Evolutionary conservation across 92 coral and sea anemone genomes (phyloP).

Genomic region (Palythoa heliodiscus): DNA sequence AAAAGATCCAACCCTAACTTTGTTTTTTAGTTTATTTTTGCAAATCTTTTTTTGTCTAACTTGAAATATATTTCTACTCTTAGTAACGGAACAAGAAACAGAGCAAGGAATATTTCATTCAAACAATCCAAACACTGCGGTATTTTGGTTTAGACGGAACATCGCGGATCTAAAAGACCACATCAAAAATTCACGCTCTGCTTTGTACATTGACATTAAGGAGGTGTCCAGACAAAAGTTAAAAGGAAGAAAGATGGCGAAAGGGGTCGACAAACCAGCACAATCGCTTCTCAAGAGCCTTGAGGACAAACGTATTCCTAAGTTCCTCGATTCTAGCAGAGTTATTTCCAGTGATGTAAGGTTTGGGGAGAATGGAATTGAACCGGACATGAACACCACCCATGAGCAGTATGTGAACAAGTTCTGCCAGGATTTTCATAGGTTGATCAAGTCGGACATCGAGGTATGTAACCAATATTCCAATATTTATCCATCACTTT

Average conservation of each 20-base stretch:
- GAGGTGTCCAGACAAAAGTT: slow-evolving; percentile 58
- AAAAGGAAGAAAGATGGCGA: slow-evolving; percentile 43
- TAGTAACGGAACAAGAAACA: slow-evolving; percentile 71
- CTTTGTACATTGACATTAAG: slow-evolving; percentile 71
- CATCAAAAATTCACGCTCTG: slow-evolving; percentile 62
- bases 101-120: slow-evolving; percentile 65
- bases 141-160: slow-evolving; percentile 82
- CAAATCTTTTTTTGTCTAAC: background rate
- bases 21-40: background rate
- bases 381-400: slow-evolving; percentile 57
- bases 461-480: background rate
- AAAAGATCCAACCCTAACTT: no score
- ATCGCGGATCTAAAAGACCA: slow-evolving; percentile 71
- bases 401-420: slow-evolving; percentile 77
- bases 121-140: slow-evolving; percentile 53
- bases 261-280: slow-evolving; percentile 70
- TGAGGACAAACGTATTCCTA: slow-evolving; percentile 65
- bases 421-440: slow-evolving; percentile 74
- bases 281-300: slow-evolving; percentile 69
- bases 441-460: slow-evolving; percentile 60
- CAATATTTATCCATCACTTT: background rate
- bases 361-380: slow-evolving; percentile 68
- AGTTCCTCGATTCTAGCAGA: slow-evolving; percentile 57
- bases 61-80: background rate
- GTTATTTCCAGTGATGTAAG: slow-evolving; percentile 67